Evolutionary conservation across 2,797 vertebrate genomes (phyloP), one percentile per base, ranked within the genome.

Genomic region (Otolemur crassicaudatus): DNA sequence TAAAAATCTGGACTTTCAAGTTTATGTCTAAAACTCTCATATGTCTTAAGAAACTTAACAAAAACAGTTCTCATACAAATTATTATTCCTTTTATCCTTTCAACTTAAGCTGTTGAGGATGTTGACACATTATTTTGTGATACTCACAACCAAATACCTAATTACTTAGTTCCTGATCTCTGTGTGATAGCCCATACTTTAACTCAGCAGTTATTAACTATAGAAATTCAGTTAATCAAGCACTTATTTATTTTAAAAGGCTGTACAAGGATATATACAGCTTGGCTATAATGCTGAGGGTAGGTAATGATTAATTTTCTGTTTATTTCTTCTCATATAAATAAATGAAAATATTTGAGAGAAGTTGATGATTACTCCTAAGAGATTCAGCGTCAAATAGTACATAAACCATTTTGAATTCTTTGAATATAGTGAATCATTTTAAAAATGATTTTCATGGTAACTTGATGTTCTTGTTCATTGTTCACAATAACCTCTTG

Each of bases 401-500:
- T 40, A 49, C 58, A 37, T 40, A n/a, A 3, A 31, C 19, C 37
- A 75, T 67, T 96, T 95, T 95, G 40, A 93, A 82, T 92, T 93
- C 37, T 49, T 79, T 89, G 22, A n/a, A 67, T 86, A 7, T 40
- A 22, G 3, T 86, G 8, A 90, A 43, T 63, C 53, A 77, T 69
- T 96, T 96, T 91, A 22, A 34, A 96, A 96, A 49, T 92, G 49
- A 65, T 95, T 97, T 93, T 85, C 92, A 40, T 46, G 60, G 56
- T 92, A 96, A 96, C 86, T 34, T 56, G 49, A 9, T 22, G 83
- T 87, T 91, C 40, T 90, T 96, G 94, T 76, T 65, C 3, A 61
- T 92, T 94, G 76, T 91, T 95, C 87, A 82, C 90, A 95, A 43
- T 95, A 92, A 87, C 93, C 92, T 94, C 80, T 77, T 86, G 23